These are phyloP conservation scores for Neoniphon sammara DNA, from an alignment of 2,797 vertebrate species.

Conservation along the genomic window DNA sequence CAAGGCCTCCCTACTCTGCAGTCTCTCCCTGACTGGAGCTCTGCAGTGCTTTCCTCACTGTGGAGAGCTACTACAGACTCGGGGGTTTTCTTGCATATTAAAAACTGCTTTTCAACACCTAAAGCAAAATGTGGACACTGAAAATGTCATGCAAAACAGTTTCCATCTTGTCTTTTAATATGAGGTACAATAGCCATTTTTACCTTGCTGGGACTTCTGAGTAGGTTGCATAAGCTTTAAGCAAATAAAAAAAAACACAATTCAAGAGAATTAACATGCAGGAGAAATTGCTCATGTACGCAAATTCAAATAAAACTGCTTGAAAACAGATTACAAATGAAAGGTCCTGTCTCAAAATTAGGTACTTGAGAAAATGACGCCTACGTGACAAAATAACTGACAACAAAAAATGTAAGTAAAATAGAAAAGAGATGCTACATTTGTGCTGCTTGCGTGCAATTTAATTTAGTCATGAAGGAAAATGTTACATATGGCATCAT, in stretches of 20 bases:
- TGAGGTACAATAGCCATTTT: neutral
- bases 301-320: neutral
- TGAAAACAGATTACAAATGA: neutral
- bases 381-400: too few species aligned
- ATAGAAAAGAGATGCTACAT: too few species aligned
- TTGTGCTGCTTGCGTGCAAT: too few species aligned
- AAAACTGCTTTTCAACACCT: constrained; percentile 40
- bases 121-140: constrained; percentile 26
- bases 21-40: constrained; percentile 56
- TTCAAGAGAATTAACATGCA: neutral
- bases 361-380: too few species aligned
- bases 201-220: neutral
- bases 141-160: constrained; percentile 4
- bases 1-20: constrained; percentile 55
- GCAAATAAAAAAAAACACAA: neutral
- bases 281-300: neutral
- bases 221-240: neutral
- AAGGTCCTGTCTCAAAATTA: neutral
- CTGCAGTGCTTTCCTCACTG: constrained; percentile 62
- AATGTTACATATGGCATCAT: too few species aligned
- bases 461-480: too few species aligned
- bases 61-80: constrained; percentile 40
- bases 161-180: neutral
- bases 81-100: constrained; percentile 47
- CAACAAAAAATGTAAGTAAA: too few species aligned